These are phyloP conservation scores for Chloroceryle inda DNA, from an alignment of 2,797 vertebrate genomes.

Conservation along the genomic window DNA sequence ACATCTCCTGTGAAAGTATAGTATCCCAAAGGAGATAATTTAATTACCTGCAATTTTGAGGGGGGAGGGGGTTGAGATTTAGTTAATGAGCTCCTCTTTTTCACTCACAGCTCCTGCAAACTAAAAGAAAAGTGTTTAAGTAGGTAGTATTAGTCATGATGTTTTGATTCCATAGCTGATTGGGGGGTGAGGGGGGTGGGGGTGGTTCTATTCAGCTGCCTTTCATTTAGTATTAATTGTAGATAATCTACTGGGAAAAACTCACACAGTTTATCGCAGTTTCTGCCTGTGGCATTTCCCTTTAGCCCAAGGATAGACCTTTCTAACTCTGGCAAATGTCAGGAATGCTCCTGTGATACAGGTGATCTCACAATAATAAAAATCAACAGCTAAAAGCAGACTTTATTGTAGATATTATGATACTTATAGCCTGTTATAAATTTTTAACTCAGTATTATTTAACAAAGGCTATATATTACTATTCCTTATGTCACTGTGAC, in stretches of 20 bases:
- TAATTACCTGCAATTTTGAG: background rate
- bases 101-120: background rate
- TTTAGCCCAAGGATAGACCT: slow-evolving; percentile 64
- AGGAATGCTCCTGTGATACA: slow-evolving; percentile 50
- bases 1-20: background rate
- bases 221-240: slow-evolving; percentile 35
- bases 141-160: background rate
- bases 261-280: slow-evolving; percentile 28
- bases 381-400: slow-evolving; percentile 70
- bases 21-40: background rate
- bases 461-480: slow-evolving; percentile 28
- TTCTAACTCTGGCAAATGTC: slow-evolving; percentile 57
- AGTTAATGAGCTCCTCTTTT: background rate
- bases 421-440: slow-evolving; percentile 38
- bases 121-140: background rate
- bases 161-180: slow-evolving; percentile 19
- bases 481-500: background rate
- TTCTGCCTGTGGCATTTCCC: slow-evolving; percentile 60
- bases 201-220: background rate
- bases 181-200: background rate
- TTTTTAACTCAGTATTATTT: slow-evolving; percentile 37
- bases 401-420: slow-evolving; percentile 49
- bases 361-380: slow-evolving; percentile 63
- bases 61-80: background rate
- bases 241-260: slow-evolving; percentile 50